phyloP scores from a whole-genome alignment of 2,113 vertebrate genomes.

The Carettochelys insculpta region DNA sequence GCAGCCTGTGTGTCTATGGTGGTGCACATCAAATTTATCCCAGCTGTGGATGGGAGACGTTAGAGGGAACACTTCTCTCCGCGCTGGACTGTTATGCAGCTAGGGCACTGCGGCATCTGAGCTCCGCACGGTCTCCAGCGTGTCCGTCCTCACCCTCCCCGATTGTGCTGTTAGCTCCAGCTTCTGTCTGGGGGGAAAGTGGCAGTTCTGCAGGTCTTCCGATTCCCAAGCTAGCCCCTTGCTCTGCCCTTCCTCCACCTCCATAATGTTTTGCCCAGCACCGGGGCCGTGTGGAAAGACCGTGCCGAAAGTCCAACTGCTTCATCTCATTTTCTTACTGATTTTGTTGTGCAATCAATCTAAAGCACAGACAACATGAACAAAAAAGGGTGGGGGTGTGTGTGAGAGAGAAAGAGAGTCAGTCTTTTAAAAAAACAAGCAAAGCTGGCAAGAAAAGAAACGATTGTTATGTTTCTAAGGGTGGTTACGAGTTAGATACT shows the following conservation, averaged over 20 bases:
- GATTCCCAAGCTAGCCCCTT: background rate
- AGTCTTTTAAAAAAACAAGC: background rate
- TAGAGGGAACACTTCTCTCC: too few species aligned
- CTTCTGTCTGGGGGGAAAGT: background rate
- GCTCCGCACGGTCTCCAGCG: background rate
- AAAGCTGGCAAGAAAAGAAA: background rate
- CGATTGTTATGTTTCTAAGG: background rate
- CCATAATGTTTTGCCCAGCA: background rate
- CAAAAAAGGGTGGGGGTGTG: rapidly evolving
- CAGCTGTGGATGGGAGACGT: too few species aligned
- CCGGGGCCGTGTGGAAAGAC: rapidly evolving
- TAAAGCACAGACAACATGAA: background rate
- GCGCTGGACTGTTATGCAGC: background rate
- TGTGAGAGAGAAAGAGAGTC: background rate
- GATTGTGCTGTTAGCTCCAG: background rate
- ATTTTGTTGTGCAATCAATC: background rate
- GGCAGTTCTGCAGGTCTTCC: background rate
- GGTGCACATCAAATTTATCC: too few species aligned
- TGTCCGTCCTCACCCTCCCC: background rate
- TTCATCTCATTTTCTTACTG: background rate
- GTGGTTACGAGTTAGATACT: background rate
- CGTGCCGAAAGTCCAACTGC: background rate
- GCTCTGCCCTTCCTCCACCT: background rate
- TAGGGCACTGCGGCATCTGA: background rate
- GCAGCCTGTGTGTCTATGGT: too few species aligned